Conservation (phyloP, 2,797 vertebrate genomes). For the Syngnathus rostellatus region DNA sequence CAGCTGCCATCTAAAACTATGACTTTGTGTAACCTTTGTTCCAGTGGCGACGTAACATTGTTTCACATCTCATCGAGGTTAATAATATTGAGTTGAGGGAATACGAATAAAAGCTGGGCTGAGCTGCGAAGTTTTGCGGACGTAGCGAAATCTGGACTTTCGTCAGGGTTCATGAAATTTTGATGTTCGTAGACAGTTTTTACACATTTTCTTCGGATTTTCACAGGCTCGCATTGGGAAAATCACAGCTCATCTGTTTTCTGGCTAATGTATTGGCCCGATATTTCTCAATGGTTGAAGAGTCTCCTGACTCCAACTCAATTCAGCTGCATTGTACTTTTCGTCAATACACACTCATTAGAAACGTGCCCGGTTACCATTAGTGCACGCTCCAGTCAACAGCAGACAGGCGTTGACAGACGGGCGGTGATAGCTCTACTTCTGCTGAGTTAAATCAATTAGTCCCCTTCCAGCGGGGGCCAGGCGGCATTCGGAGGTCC, state of each 20-base stretch:
- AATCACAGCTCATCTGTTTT: not conserved
- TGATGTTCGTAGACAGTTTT: too few species aligned
- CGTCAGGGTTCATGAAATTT: too few species aligned
- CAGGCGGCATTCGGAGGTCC: conserved; percentile 26
- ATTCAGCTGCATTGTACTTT: conserved; percentile 5
- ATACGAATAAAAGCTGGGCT: too few species aligned
- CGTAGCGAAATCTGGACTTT: too few species aligned
- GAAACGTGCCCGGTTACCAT: conserved; percentile 23
- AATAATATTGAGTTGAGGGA: too few species aligned
- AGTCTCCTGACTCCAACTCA: not conserved
- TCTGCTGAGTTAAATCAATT: conserved; percentile 50
- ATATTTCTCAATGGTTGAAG: not conserved
- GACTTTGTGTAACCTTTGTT: conserved; percentile 2
- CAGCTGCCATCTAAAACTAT: not conserved
- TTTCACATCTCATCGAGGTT: not conserved
- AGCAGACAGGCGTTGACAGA: conserved; percentile 42
- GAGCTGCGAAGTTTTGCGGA: too few species aligned
- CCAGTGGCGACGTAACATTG: not conserved
- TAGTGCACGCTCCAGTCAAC: conserved; percentile 35
- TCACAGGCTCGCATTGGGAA: too few species aligned
- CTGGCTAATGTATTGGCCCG: not conserved
- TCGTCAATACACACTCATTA: conserved; percentile 5
- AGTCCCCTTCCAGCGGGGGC: conserved; percentile 36
- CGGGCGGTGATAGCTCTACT: conserved; percentile 31
- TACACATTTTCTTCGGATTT: too few species aligned